Evolutionary conservation across 2,888 invertebrate species (phyloP), one percentile per base, ranked within the genome.

Genomic region (Julus scanicus): DNA sequence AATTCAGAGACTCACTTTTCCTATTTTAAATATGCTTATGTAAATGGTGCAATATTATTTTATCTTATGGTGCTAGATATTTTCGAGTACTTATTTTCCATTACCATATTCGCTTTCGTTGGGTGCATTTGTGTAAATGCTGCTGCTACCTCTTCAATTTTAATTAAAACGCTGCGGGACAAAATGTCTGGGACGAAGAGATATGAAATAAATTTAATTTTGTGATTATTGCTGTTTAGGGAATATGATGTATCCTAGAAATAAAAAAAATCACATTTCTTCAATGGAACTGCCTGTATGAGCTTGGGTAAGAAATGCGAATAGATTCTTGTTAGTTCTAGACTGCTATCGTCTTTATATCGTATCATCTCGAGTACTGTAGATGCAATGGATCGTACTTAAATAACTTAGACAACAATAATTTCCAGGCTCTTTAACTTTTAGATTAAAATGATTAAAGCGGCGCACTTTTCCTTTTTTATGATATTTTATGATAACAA

Each of bases 151-250:
- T 71, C 71, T 29, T 71, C 71, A 71, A 71, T 71, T n/a, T 71
- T 71, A 71, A 71, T 71, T 71, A 71, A 71, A 71, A 71, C 71
- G 29, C 71, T 29, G 63, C 71, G 29, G 71, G 71, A n/a, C 71
- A n/a, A 71, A 71, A 71, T 71, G 71, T 9, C 20, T 71, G 71
- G 71, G 71, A 20, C 71, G 71, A 71, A 11, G 20, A 71, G 71
- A 71, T 71, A 71, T 71, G 71, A 71, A 71, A 71, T 71, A 71
- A 71, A 71, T 71, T 71, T 71, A 71, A 71, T 71, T 71, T 71
- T 71, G 71, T 71, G 71, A 20, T 71, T 71, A 71, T 71, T 71
- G 71, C 71, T 71, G 71, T 71, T 71, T 29, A 71, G 71, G 71
- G 71, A 71, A 71, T 71, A 71, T 71, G 20, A 71, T 29, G 29